Conservation (phyloP, 2,113 vertebrate species). For the Tupaia chinensis region DNA sequence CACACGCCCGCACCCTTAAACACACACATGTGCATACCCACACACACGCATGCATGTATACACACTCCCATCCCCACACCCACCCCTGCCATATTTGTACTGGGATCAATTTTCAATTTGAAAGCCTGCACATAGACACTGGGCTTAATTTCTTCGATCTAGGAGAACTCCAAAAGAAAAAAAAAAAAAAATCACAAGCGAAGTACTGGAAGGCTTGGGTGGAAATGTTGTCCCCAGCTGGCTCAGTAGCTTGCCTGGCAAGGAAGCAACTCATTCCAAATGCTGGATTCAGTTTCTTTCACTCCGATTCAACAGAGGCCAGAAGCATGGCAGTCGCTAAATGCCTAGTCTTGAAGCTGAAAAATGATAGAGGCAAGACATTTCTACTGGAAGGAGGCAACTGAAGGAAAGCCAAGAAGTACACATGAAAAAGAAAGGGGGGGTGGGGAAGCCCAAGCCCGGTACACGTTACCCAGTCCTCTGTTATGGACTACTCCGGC, state of each 20-base stretch:
- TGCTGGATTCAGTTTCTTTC: slow-evolving; percentile 70
- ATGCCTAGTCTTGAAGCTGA: slow-evolving; percentile 63
- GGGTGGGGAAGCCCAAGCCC: background rate
- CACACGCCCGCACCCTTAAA: background rate
- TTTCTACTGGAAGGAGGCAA: slow-evolving; percentile 60
- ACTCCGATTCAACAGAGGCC: slow-evolving; percentile 70
- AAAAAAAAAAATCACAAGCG: slow-evolving; percentile 34
- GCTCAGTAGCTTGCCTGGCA: slow-evolving; percentile 70
- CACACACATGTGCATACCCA: too few species aligned
- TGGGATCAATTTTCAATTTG: slow-evolving; percentile 28
- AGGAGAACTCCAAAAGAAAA: slow-evolving; percentile 1
- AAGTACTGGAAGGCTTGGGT: slow-evolving; percentile 46
- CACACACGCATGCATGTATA: background rate
- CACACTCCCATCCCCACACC: background rate
- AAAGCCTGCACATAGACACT: background rate
- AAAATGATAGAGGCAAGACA: slow-evolving; percentile 66
- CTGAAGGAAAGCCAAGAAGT: slow-evolving; percentile 28
- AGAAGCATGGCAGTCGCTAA: slow-evolving; percentile 68
- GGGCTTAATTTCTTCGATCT: slow-evolving; percentile 54
- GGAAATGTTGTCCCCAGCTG: slow-evolving; percentile 69
- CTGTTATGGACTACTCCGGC: background rate
- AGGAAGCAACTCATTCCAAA: slow-evolving; percentile 74
- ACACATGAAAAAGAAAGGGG: background rate
- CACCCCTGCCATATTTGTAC: background rate
- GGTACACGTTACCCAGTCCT: background rate